Evolutionary conservation across 2,888 invertebrate species (phyloP).

Genomic region (Drosophila merina): DNA sequence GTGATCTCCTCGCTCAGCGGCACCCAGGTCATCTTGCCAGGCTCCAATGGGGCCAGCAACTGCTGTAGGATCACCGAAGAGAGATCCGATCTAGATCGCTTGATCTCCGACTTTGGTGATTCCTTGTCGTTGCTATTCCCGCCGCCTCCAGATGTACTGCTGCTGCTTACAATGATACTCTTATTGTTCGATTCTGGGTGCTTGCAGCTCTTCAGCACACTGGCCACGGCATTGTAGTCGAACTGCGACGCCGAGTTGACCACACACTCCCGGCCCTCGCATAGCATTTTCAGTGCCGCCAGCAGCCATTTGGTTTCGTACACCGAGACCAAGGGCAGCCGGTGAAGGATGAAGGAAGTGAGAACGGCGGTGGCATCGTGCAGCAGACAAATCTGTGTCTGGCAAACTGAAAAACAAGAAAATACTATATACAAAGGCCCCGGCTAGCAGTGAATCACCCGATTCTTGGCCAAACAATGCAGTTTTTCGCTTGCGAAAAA

Average conservation of each 20-base stretch:
- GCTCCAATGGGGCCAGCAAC: slow-evolving; percentile 88
- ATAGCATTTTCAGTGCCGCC: slow-evolving; percentile 89
- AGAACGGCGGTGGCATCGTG: slow-evolving; percentile 89
- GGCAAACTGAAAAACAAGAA: slow-evolving; percentile 85
- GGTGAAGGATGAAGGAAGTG: slow-evolving; percentile 87
- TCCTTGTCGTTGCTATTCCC: slow-evolving; percentile 85
- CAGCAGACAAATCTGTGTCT: slow-evolving; percentile 88
- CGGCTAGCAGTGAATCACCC: slow-evolving; percentile 83
- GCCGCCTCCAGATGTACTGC: slow-evolving; percentile 28
- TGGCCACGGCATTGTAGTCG: slow-evolving; percentile 91
- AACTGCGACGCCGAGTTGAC: slow-evolving; percentile 81
- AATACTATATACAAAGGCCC: slow-evolving; percentile 84
- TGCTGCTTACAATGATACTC: slow-evolving; percentile 83
- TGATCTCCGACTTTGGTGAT: slow-evolving; percentile 85
- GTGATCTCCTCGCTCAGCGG: slow-evolving; percentile 84
- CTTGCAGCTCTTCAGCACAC: slow-evolving; percentile 90
- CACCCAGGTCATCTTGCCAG: slow-evolving; percentile 85
- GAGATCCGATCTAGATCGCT: slow-evolving; percentile 88
- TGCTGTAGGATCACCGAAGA: slow-evolving; percentile 90
- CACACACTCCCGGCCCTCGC: slow-evolving; percentile 85
- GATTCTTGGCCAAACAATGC: slow-evolving; percentile 37
- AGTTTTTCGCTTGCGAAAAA: slow-evolving; percentile 47
- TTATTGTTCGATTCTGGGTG: slow-evolving; percentile 86
- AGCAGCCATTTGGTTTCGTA: slow-evolving; percentile 86
- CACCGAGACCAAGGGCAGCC: slow-evolving; percentile 82